phyloP scores from a whole-genome alignment of 2,797 vertebrate species.

The Podargus strigoides region DNA sequence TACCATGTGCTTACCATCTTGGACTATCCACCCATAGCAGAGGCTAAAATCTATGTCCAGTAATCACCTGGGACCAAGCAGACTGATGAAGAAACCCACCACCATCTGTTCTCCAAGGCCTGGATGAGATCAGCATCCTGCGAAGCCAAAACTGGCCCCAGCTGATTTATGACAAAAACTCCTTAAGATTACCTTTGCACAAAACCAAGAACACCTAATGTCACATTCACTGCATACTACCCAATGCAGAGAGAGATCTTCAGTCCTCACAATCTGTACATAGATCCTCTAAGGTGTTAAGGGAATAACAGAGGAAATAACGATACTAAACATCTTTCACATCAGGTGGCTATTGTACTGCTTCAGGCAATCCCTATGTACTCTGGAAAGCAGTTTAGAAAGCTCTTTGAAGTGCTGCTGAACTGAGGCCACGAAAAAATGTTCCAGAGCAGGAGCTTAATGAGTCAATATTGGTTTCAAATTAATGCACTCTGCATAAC shows the following conservation, averaged over 20 bases:
- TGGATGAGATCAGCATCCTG: background rate
- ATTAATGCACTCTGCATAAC: background rate
- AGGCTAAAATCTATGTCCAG: background rate
- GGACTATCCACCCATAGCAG: background rate
- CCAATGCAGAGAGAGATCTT: background rate
- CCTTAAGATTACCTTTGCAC: background rate
- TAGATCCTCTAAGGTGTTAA: background rate
- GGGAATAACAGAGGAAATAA: background rate
- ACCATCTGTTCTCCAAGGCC: background rate
- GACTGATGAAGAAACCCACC: background rate
- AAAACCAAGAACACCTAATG: background rate
- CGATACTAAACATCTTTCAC: background rate
- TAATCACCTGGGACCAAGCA: background rate
- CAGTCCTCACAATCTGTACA: background rate
- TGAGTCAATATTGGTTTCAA: background rate
- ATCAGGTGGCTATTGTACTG: fast-evolving
- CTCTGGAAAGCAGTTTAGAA: background rate
- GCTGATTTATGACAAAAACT: background rate
- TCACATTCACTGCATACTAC: background rate
- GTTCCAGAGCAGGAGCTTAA: background rate
- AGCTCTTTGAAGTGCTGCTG: background rate
- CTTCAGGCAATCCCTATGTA: background rate
- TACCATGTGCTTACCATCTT: background rate
- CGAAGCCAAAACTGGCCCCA: background rate
- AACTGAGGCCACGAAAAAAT: background rate